Conservation (phyloP, 2,888 invertebrate species). For the Drosophila pseudotalamancana region DNA sequence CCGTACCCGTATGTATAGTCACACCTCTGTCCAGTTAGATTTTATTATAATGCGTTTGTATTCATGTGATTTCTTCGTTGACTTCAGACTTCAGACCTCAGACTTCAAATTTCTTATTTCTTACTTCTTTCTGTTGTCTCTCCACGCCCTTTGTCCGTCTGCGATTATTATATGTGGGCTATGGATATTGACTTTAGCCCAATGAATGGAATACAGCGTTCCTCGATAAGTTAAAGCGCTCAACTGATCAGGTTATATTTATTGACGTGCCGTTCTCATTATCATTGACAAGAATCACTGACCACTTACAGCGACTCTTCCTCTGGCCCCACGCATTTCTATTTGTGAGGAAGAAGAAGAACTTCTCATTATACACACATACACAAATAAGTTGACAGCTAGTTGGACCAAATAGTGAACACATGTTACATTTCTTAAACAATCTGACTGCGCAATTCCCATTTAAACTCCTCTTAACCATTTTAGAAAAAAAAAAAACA, state of each 20-base stretch:
- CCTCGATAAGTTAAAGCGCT: conserved; percentile 13
- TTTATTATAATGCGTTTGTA: conserved; percentile 31
- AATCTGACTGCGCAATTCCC: no score
- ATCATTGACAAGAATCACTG: conserved; percentile 50
- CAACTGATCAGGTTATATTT: conserved; percentile 55
- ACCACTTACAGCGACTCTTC: conserved; percentile 9
- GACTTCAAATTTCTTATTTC: conserved; percentile 28
- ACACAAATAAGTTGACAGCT: no score
- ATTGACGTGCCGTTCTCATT: conserved; percentile 45
- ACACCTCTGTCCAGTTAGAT: conserved; percentile 43
- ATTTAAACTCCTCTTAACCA: no score
- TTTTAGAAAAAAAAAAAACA: no score
- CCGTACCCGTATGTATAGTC: conserved; percentile 23
- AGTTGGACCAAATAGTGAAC: no score
- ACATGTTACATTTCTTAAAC: no score
- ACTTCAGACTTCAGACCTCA: no score
- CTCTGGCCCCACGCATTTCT: conserved; percentile 21
- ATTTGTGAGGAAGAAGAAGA: no score
- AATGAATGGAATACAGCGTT: conserved; percentile 6
- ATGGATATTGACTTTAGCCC: conserved; percentile 8
- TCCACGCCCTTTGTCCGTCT: conserved; percentile 3
- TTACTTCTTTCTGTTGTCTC: conserved; percentile 23
- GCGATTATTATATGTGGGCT: conserved; percentile 18
- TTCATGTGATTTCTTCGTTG: conserved; percentile 26
- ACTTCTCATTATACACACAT: no score